These are phyloP conservation scores for Parnassius mnemosyne DNA, from an alignment of 2,888 invertebrate genomes.

Conservation along the genomic window DNA sequence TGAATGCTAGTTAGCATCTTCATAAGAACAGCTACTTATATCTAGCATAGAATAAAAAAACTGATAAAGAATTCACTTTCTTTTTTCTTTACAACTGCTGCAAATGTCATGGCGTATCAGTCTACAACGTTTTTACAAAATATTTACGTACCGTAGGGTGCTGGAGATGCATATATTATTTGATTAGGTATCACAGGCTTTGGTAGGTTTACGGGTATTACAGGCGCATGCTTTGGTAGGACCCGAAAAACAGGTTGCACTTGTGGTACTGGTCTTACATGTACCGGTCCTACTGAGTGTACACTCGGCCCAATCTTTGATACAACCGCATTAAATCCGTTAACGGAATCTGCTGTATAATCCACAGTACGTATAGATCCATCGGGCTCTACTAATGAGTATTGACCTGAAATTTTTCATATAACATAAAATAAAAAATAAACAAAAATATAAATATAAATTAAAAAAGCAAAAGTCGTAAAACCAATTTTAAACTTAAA, in stretches of 20 bases:
- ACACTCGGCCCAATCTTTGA: slow-evolving; percentile 75
- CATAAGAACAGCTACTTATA: no score
- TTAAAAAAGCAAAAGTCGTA: no score
- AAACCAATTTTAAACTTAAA: no score
- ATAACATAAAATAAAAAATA: background rate
- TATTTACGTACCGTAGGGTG: slow-evolving; percentile 49
- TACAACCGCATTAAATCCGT: slow-evolving; percentile 81
- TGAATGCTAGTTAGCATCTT: no score
- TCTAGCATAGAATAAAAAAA: no score
- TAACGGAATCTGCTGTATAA: slow-evolving; percentile 80
- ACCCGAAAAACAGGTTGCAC: slow-evolving; percentile 46
- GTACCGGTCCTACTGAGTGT: slow-evolving; percentile 52
- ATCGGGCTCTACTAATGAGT: slow-evolving; percentile 76
- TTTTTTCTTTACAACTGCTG: no score
- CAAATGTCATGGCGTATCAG: no score
- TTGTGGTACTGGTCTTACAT: slow-evolving; percentile 30
- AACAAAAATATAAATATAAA: no score
- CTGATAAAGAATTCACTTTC: no score
- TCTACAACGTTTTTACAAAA: background rate
- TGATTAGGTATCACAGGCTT: slow-evolving; percentile 51
- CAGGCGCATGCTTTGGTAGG: slow-evolving; percentile 52
- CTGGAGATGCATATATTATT: slow-evolving; percentile 43
- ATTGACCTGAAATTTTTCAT: slow-evolving; percentile 62
- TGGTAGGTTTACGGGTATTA: slow-evolving; percentile 45
- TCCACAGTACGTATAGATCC: slow-evolving; percentile 77